A percentile compares a stretch with the other conserved stretches of the same genome.
Evolutionary conservation across 2,113 vertebrate genomes (phyloP).

Genomic region (Picathartes gymnocephalus): DNA sequence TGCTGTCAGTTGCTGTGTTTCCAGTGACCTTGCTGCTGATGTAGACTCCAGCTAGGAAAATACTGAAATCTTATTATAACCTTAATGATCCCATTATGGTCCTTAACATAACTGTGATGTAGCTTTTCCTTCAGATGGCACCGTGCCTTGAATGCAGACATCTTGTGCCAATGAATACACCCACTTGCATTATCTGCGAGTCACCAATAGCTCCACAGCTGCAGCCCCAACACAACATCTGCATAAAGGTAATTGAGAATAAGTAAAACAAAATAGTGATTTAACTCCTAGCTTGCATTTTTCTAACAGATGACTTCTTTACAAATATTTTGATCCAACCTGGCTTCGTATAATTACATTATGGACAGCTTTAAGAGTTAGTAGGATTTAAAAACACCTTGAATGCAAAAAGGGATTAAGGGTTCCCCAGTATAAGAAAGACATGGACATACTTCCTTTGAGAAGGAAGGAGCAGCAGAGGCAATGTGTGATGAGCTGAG

Average conservation of each 20-base stretch:
- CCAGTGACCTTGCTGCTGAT: background rate
- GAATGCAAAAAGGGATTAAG: background rate
- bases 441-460: background rate
- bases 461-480: background rate
- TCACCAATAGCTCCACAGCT: slow-evolving; percentile 74
- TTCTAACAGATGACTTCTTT: background rate
- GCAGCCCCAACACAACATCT: slow-evolving; percentile 68
- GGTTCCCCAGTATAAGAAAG: background rate
- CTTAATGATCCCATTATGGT: background rate
- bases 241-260: slow-evolving; percentile 72
- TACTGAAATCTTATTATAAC: background rate
- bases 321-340: background rate
- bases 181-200: slow-evolving; percentile 86
- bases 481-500: background rate
- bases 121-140: slow-evolving; percentile 71
- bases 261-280: background rate
- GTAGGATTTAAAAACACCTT: background rate
- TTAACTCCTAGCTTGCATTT: background rate
- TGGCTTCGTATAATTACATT: background rate
- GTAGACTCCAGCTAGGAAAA: background rate
- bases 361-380: background rate
- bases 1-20: background rate
- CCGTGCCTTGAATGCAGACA: slow-evolving; percentile 79
- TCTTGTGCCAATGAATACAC: slow-evolving; percentile 80
- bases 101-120: background rate